Percentiles rank a stretch among this genome's conserved stretches.
phyloP scores from a whole-genome alignment of 1,140 invertebrate species.

The Drosophila obscura region DNA sequence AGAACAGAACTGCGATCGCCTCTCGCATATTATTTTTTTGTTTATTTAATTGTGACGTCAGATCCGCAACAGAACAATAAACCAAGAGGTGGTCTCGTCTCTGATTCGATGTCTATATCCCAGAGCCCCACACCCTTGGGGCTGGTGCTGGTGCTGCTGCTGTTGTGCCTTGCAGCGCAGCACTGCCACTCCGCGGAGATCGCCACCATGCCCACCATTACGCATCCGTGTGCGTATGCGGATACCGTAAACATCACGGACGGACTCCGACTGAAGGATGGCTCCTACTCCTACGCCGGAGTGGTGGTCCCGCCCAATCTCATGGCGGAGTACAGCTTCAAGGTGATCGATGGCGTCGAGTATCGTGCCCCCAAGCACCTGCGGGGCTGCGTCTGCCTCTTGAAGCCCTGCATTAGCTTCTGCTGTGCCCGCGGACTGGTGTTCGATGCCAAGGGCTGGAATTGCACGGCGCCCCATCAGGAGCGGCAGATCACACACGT shows the following conservation, averaged over 20 bases:
- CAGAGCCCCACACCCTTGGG: not conserved
- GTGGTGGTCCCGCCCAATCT: conserved; percentile 57
- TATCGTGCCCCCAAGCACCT: conserved; percentile 60
- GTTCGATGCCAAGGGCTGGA: conserved; percentile 48
- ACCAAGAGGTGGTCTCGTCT: not conserved
- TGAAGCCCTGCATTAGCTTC: conserved; percentile 75
- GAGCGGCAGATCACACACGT: conserved; percentile 40
- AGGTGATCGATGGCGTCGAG: conserved; percentile 75
- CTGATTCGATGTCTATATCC: not conserved
- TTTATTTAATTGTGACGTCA: conserved; percentile 77
- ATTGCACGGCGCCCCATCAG: conserved; percentile 40
- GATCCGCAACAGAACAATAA: conserved; percentile 6
- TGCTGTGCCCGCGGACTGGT: conserved; percentile 58
- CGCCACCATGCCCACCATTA: not conserved
- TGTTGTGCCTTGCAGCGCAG: not conserved
- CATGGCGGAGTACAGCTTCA: conserved; percentile 69
- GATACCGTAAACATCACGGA: conserved; percentile 75
- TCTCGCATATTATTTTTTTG: conserved; percentile 44
- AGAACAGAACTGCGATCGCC: conserved; percentile 32
- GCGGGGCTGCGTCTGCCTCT: conserved; percentile 69
- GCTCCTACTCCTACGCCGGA: conserved; percentile 71
- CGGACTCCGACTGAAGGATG: conserved; percentile 66
- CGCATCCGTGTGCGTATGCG: conserved; percentile 62
- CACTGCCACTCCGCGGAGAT: conserved; percentile 16
- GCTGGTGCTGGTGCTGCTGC: conserved; percentile 2